Base-by-base conservation (phyloP, 2,113 vertebrate species). In the Patagioenas fasciata region DNA sequence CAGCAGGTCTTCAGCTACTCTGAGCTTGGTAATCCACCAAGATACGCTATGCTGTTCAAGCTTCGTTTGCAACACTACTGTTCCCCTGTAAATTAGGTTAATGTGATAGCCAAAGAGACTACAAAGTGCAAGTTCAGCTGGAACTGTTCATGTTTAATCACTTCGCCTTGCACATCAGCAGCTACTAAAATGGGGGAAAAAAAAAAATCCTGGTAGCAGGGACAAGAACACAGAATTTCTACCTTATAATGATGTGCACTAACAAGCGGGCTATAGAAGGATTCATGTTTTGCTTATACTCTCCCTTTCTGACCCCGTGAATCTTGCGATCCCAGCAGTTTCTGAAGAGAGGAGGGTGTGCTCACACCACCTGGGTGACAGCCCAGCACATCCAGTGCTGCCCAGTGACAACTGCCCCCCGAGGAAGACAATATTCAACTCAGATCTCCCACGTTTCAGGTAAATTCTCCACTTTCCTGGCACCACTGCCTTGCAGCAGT, bases 71-170 rank as follows among this genome's bases (percentile, higher is more conserved):
- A 94, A 31, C 15, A 26, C 71, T 24, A 38, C 56, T 20, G 61
- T 47, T 90, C 29, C 67, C 47, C 24, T 38, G 29, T 60, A 80
- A 66, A 56, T 70, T 14, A 70, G 25, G 25, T 64, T 82, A 80
- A 69, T 2, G 1, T 34, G 29, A 71, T 7, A 67, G 29, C 34
- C 69, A 78, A 75, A 67, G 48, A 73, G 50, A 54, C 47, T 16
- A 26, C 26, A 65, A 88, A 93, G n/a, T 67, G 50, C 75, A 84
- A 93, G 20, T 77, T 94, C 85, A 94, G 86, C 71, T 56, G 62
- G 23, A 80, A 79, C 57, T 54, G 78, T 70, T 64, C 36, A 51
- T 8, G 14, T 62, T 89, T 73, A 57, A 91, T 62, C 40, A 60
- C 47, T 88, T 5, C n/a, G 67, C 31, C 54, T 91, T 88, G 40